Conservation (phyloP, 1,140 invertebrate species). For the Drosophila erecta region DNA sequence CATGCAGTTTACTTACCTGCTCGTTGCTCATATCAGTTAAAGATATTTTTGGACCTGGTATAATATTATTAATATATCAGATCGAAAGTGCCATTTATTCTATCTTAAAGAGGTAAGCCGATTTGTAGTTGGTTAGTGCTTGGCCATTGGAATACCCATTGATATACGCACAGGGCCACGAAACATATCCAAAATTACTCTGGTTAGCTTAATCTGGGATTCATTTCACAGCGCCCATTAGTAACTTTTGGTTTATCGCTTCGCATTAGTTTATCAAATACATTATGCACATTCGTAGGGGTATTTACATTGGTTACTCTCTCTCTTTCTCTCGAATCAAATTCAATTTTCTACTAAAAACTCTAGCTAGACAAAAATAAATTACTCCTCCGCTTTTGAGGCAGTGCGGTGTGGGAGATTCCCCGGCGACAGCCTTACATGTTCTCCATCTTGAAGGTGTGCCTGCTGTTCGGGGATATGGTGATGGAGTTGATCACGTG, state of each 20-base stretch:
- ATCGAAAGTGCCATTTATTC: constrained; percentile 6
- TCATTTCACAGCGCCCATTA: constrained; percentile 44
- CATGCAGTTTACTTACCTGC: constrained; percentile 73
- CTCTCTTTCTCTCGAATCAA: constrained; percentile 33
- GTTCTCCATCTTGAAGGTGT: constrained; percentile 82
- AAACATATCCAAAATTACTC: constrained; percentile 41
- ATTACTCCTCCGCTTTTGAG: constrained; percentile 29
- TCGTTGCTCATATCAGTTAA: not conserved
- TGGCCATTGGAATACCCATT: constrained; percentile 16
- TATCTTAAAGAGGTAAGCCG: not conserved
- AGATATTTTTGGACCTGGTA: not conserved
- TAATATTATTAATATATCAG: not conserved
- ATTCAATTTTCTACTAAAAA: constrained; percentile 63
- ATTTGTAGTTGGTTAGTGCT: constrained; percentile 11
- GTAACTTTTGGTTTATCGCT: constrained; percentile 42
- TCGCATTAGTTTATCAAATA: constrained; percentile 61
- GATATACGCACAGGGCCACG: constrained; percentile 42
- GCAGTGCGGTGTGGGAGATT: constrained; percentile 7
- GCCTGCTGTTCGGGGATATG: constrained; percentile 76
- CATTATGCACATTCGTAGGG: constrained; percentile 42
- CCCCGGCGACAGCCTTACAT: constrained; percentile 54
- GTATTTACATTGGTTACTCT: constrained; percentile 47
- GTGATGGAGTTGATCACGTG: constrained; percentile 83
- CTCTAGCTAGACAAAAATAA: constrained; percentile 73
- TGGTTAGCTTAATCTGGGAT: constrained; percentile 34